Evolutionary conservation across 1,140 invertebrate genomes (phyloP).

Genomic region (Drosophila parvula): DNA sequence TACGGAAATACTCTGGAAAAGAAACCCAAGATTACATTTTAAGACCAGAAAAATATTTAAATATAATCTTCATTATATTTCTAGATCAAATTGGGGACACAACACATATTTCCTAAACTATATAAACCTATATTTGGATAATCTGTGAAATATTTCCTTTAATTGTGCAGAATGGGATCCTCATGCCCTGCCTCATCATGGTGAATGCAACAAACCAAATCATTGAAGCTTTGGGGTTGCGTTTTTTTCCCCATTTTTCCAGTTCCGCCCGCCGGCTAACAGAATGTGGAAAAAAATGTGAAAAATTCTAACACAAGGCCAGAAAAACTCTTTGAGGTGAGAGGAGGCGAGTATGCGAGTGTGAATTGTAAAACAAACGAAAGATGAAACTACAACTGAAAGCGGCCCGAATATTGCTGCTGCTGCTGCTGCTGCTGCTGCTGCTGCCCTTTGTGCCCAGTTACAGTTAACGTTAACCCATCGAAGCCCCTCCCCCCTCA

Average conservation of each 20-base stretch:
- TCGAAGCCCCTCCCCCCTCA: background rate
- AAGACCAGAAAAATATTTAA: background rate
- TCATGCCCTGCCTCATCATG: background rate
- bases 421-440: too few relatives aligned
- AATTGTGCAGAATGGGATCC: background rate
- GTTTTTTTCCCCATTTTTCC: background rate
- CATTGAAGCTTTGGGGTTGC: conserved; percentile 27
- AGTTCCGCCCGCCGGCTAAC: background rate
- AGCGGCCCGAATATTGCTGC: conserved; percentile 56
- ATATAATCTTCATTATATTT: background rate
- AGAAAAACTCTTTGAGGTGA: conserved; percentile 67
- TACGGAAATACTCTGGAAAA: background rate
- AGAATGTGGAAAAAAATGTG: conserved; percentile 28
- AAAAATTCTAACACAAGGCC: conserved; percentile 58
- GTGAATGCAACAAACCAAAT: conserved; percentile 43
- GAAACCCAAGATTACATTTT: background rate
- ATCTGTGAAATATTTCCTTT: background rate
- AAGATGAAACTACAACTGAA: conserved; percentile 72
- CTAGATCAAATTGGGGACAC: background rate
- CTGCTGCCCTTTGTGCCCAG: conserved; percentile 63
- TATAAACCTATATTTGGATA: too few relatives aligned
- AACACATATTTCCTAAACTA: background rate
- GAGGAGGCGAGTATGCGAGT: conserved; percentile 28
- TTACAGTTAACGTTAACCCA: conserved; percentile 48
- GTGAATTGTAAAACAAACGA: conserved; percentile 62